Conservation (phyloP, 30 jellyfish, hydroid and myxozoan genomes). For the Hydractinia echinata region DNA sequence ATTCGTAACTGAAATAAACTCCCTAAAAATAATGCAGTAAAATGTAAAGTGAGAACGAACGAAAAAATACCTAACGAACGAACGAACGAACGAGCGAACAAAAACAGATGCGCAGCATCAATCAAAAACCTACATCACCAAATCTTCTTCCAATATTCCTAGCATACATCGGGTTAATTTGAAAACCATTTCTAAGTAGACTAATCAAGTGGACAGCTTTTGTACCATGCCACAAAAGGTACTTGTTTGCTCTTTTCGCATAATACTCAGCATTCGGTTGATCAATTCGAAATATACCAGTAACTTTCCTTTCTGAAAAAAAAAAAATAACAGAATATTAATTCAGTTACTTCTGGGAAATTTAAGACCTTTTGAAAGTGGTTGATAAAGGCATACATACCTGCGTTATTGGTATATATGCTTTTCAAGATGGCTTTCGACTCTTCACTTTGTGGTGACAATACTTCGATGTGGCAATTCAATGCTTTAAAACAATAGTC, state of each 20-base stretch:
- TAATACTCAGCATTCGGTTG: not conserved
- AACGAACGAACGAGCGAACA: too few relatives aligned
- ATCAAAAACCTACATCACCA: conserved; percentile 39
- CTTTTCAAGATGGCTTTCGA: conserved; percentile 21
- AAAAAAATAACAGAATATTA: not conserved
- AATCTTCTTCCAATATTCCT: conserved; percentile 31
- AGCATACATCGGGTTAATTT: conserved; percentile 30
- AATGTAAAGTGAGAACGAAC: too few relatives aligned
- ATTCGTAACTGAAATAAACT: too few relatives aligned
- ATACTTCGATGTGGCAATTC: conserved; percentile 12
- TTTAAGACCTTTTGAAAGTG: too few relatives aligned
- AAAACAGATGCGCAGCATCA: too few relatives aligned
- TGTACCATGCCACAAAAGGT: conserved; percentile 72
- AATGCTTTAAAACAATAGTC: conserved; percentile 38
- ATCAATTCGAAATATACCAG: conserved; percentile 10
- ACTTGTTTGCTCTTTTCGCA: conserved; percentile 23
- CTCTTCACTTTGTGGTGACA: conserved; percentile 22
- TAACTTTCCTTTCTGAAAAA: not conserved
- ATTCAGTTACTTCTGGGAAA: too few relatives aligned
- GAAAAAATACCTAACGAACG: too few relatives aligned
- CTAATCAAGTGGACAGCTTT: conserved; percentile 53
- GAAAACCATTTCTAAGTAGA: conserved; percentile 40
- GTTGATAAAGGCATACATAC: not conserved
- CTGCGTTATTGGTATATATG: not conserved
- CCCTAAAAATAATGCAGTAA: too few relatives aligned